Conservation (phyloP, 2,797 vertebrate species). For the Gambelia wislizenii region DNA sequence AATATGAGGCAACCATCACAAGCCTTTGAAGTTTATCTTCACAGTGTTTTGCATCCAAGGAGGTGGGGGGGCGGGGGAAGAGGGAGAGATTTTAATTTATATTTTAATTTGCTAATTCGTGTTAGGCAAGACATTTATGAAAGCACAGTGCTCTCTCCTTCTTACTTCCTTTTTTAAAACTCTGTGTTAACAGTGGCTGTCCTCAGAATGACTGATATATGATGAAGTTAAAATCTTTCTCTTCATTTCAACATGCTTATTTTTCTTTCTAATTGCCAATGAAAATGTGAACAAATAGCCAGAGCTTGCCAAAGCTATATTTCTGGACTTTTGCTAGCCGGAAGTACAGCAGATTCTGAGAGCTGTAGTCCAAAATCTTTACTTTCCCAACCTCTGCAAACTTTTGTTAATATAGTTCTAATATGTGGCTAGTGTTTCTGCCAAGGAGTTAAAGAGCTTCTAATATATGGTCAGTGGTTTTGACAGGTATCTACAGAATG, state of each 20-base stretch:
- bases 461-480: too few relatives aligned
- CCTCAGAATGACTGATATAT: slow-evolving; percentile 23
- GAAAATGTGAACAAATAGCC: not conserved
- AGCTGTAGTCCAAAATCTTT: too few relatives aligned
- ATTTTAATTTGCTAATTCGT: slow-evolving; percentile 63
- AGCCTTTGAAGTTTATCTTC: slow-evolving; percentile 55
- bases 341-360: too few relatives aligned
- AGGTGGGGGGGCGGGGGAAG: not conserved
- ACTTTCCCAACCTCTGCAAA: too few relatives aligned
- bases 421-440: not conserved
- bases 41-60: slow-evolving; percentile 49
- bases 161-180: slow-evolving; percentile 32
- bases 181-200: slow-evolving; percentile 13
- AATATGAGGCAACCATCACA: slow-evolving; percentile 38
- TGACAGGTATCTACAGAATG: not conserved
- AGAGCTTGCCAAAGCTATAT: slow-evolving; percentile 33
- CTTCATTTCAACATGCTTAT: slow-evolving; percentile 24
- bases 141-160: slow-evolving; percentile 19
- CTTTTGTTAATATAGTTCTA: too few relatives aligned
- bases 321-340: too few relatives aligned
- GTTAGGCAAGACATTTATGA: slow-evolving; percentile 41
- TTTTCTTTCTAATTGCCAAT: not conserved
- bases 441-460: not conserved
- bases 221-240: slow-evolving; percentile 39
- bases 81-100: slow-evolving; percentile 43